These are phyloP conservation scores for Malthinus seriepunctatus DNA, from an alignment of 2,888 invertebrate genomes.

Conservation along the genomic window DNA sequence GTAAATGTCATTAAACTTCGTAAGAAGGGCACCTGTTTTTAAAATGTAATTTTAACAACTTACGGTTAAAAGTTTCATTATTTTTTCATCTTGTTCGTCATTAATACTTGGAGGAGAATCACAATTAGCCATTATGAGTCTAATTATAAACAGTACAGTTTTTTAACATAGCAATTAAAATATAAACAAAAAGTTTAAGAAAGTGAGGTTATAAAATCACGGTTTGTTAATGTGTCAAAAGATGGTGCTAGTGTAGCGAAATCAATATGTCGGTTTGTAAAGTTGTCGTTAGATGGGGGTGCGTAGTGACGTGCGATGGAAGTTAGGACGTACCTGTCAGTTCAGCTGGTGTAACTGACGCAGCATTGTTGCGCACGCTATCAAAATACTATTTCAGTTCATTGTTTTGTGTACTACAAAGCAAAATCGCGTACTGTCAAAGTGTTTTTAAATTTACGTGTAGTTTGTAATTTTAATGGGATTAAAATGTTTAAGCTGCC, in stretches of 20 bases:
- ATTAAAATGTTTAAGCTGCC: slow-evolving; percentile 8
- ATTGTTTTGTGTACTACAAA: slow-evolving; percentile 38
- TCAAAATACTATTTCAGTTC: slow-evolving; percentile 37
- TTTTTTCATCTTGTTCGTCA: slow-evolving; percentile 34
- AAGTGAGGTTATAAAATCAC: too few species aligned
- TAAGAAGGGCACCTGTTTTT: slow-evolving; percentile 43
- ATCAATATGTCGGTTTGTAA: neutral
- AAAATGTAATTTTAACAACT: slow-evolving; percentile 28
- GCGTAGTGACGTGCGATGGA: too few species aligned
- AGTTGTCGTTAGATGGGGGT: neutral
- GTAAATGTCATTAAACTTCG: slow-evolving; percentile 12
- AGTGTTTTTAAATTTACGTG: slow-evolving; percentile 11
- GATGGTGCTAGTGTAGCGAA: neutral
- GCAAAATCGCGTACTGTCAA: slow-evolving; percentile 14
- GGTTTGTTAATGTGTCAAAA: neutral
- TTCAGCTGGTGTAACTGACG: slow-evolving; percentile 39
- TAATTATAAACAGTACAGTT: slow-evolving; percentile 1
- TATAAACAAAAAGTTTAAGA: neutral
- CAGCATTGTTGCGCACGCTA: slow-evolving; percentile 37
- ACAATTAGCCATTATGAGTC: neutral
- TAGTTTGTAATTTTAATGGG: slow-evolving; percentile 14
- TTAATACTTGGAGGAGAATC: neutral
- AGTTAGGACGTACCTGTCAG: slow-evolving; percentile 1
- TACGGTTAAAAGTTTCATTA: slow-evolving; percentile 43
- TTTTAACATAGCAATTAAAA: neutral